Base-by-base conservation (phyloP, 2,797 vertebrate genomes). In the Sebastolobus altivelis region DNA sequence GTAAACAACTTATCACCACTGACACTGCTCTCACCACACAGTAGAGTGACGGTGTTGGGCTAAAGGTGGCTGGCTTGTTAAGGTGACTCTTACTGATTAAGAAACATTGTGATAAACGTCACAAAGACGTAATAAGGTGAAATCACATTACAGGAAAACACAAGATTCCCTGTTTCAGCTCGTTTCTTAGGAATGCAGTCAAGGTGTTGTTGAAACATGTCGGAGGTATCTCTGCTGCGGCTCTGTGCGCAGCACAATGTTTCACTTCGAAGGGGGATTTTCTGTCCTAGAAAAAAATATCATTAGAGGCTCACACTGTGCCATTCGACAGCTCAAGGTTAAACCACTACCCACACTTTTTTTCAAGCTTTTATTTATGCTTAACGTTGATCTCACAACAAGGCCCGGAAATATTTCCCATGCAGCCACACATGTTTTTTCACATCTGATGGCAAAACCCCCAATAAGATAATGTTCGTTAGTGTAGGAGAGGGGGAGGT, bases 121-220 rank as follows among this genome's bases (percentile, higher is more conserved):
- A 49, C 22, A 65, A 27, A 46, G 8, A 71, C 2, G 2, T 35
- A 56, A 62, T 16, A 63, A 37, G 20, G 3, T 3, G 5, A 52
- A 62, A 74, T 70, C 3, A 29, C 40, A 35, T 65, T 29, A 54
- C 14, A 31, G 8, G 18, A 31, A 33, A 73, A 76, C 7, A 6
- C 54, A 63, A 9, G 65, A 66, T 31, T 77, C 81, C 20, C 5
- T 90, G 93, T 95, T 89, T 73, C 55, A 84, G 82, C 94, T 87
- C 90, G 94, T 90, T 82, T 59, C 67, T 54, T 1, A 85, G 90
- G 94, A 95, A 95, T 94, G 94, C 49, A 40, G 79, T 25, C 1
- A 3, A 49, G 75, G 81, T 29, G 67, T 10, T 89, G 93, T 89
- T 73, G 70, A 61, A 88, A 93, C 94, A 88, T 25, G 94, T 79